phyloP scores from a whole-genome alignment of 2,797 vertebrate species.

The Cryptoblepharus egeriae region DNA sequence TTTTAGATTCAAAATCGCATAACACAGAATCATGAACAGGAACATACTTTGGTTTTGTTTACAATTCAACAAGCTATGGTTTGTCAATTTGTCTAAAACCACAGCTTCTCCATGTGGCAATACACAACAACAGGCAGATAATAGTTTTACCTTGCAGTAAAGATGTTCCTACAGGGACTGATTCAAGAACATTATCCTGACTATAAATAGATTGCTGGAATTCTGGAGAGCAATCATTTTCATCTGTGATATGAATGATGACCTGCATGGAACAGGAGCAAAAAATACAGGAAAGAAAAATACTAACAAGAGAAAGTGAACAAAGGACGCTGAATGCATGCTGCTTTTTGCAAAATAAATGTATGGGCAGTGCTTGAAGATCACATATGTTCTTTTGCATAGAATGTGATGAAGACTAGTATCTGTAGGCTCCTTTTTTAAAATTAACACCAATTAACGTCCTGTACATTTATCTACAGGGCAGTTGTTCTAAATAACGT shows the following conservation, averaged over 20 bases:
- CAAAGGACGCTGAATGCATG: not conserved
- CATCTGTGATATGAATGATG: slow-evolving; percentile 84
- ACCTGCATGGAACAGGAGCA: slow-evolving; percentile 74
- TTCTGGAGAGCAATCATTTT: slow-evolving; percentile 91
- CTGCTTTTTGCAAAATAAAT: not conserved
- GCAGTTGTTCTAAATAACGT: too few relatives aligned
- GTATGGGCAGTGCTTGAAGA: too few relatives aligned
- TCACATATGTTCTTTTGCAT: not conserved
- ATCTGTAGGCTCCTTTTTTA: not conserved
- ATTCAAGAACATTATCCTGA: slow-evolving; percentile 86
- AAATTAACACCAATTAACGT: not conserved
- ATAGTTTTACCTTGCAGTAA: slow-evolving; percentile 85
- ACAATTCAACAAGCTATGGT: not conserved
- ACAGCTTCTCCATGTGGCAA: not conserved
- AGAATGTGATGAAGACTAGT: too few relatives aligned
- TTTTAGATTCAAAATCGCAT: not conserved
- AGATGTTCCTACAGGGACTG: slow-evolving; percentile 82
- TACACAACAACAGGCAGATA: rapidly evolving
- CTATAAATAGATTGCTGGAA: slow-evolving; percentile 90
- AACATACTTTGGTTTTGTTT: too few relatives aligned
- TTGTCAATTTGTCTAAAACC: too few relatives aligned
- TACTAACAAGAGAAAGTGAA: not conserved
- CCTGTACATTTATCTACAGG: too few relatives aligned
- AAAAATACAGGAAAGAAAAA: not conserved
- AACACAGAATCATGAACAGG: not conserved